phyloP scores from a whole-genome alignment of 2,113 vertebrate genomes.

The Ailuropoda melanoleuca region DNA sequence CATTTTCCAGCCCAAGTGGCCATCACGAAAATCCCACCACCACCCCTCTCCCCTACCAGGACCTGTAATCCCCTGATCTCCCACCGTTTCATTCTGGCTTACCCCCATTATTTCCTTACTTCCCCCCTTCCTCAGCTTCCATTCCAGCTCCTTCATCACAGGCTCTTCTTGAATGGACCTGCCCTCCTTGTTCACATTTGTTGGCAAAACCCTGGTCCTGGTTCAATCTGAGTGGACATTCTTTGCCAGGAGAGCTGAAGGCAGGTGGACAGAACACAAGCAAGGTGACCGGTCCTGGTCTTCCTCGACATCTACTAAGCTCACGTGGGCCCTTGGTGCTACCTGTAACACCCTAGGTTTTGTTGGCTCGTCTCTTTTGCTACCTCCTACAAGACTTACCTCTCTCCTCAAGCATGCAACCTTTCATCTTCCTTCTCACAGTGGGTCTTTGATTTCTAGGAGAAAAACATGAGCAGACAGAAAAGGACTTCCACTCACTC shows the following conservation, averaged over 20 bases:
- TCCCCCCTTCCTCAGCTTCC: background rate
- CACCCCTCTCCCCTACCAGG: too few species aligned
- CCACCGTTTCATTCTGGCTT: background rate
- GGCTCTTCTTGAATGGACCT: too few species aligned
- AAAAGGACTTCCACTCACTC: background rate
- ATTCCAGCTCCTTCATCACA: background rate
- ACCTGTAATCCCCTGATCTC: background rate
- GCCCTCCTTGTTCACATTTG: background rate
- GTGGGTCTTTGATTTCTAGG: background rate
- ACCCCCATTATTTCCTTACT: background rate
- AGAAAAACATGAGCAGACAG: background rate
- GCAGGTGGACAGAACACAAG: background rate
- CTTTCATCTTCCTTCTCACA: background rate
- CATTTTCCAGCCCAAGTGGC: background rate
- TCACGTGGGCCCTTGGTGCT: background rate
- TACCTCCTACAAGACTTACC: background rate
- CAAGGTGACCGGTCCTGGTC: fast-evolving
- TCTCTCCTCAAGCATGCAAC: background rate
- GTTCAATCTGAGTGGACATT: background rate
- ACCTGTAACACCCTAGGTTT: background rate
- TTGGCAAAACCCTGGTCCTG: background rate
- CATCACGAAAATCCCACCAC: background rate
- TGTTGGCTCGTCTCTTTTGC: too few species aligned
- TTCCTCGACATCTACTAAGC: background rate
- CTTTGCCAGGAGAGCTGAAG: background rate